Base-by-base conservation (phyloP, 1,140 invertebrate genomes). In the Eumeta japonica region DNA sequence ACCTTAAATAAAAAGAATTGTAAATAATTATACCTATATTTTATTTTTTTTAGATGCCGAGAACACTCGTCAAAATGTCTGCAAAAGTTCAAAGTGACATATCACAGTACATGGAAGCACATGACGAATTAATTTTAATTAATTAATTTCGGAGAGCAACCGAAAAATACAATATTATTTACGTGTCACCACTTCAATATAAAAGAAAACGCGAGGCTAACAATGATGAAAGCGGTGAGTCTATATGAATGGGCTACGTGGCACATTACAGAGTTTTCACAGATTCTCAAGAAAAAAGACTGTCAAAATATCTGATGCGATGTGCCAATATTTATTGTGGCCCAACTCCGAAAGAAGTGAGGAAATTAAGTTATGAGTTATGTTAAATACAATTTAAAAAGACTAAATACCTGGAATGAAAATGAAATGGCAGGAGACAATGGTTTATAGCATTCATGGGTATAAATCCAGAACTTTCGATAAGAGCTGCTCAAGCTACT, bases 381-480 rank as follows among this genome's bases (percentile, higher is more conserved):
- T 7, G 29, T 45, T 15, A 56, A 54, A 37, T 58, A 65, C 39
- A 44, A 57, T 3, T 50, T 63, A 43, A 41, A 37, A 20, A 20
- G 4, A 52, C 50, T 36, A 52, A 43, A 48, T 27, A 40, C 29
- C 38, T n/a, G n/a, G n/a, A n/a, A n/a, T n/a, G n/a, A 48, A 1
- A 50, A 42, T 15, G 13, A 44, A 11, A 28, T 75, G 43, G 76
- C 72, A 44, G 71, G 64, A n/a, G 48, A 51, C 41, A 66, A 76
- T 78, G 76, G 76, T 65, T 78, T 47, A 31, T 39, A 2, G 39
- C 34, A 7, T 79, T 78, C 51, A 54, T 78, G 47, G 62, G 61
- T 45, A 43, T 74, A 46, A 62, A 79, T 40, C 55, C 56, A 10
- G 34, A 40, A 41, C 41, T 80, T 11, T 72, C 68, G 12, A 35